Percentiles rank a stretch among this genome's conserved stretches.
Evolutionary conservation across 2,113 vertebrate genomes (phyloP).

Genomic region (Heterotis niloticus): DNA sequence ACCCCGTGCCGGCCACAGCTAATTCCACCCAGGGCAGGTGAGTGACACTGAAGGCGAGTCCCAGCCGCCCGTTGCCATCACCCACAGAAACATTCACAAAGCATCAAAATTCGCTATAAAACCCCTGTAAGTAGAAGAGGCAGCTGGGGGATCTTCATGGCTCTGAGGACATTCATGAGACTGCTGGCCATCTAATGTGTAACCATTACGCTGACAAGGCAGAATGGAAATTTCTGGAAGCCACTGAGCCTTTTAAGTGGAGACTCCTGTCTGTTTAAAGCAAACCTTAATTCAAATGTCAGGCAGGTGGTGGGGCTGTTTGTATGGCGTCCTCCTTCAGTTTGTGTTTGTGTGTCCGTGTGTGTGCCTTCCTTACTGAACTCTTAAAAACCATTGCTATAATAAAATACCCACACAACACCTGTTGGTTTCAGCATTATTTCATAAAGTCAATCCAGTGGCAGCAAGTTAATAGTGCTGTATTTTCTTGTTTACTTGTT

Average conservation of each 20-base stretch:
- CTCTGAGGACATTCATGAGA: background rate
- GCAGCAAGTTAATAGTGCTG: too few species aligned
- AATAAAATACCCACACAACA: too few species aligned
- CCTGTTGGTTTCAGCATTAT: too few species aligned
- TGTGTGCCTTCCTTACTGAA: too few species aligned
- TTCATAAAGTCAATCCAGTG: too few species aligned
- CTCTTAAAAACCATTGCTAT: too few species aligned
- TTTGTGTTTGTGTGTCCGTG: too few species aligned
- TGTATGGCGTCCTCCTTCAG: too few species aligned
- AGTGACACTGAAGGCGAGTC: conserved; percentile 33
- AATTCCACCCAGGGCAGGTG: conserved; percentile 88
- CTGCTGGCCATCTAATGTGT: background rate
- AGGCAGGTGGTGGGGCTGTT: conserved; percentile 10
- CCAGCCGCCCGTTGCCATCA: background rate
- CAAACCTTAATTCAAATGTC: too few species aligned
- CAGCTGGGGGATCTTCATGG: background rate
- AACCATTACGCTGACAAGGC: background rate
- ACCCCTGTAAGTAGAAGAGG: background rate
- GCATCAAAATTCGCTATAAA: background rate
- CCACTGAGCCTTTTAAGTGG: conserved; percentile 22
- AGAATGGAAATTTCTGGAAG: background rate
- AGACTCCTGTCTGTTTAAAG: too few species aligned
- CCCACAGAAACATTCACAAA: background rate
- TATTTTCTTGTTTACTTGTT: too few species aligned
- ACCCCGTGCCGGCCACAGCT: conserved; percentile 76